These are phyloP conservation scores for Harmothoe impar DNA, from an alignment of 2,888 invertebrate genomes.

Conservation along the genomic window DNA sequence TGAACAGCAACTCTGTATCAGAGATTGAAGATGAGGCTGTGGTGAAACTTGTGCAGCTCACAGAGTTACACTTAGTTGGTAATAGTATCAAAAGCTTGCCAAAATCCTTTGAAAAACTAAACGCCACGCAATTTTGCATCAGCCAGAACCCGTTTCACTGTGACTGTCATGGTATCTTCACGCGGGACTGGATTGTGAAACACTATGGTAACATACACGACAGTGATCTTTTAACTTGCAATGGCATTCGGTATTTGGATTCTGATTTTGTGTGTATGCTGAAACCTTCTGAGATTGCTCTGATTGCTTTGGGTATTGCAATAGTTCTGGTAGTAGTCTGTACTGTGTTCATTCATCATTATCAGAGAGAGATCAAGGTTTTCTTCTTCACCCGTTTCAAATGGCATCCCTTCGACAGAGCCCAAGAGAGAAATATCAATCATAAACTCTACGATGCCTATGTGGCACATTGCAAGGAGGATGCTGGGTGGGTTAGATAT, in stretches of 20 bases:
- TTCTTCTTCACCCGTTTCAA: not conserved
- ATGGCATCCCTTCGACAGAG: conserved; percentile 47
- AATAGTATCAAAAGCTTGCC: not conserved
- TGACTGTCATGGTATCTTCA: not conserved
- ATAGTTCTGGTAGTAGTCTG: not conserved
- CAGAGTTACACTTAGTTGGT: not conserved
- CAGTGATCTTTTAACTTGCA: not conserved
- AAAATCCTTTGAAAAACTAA: not conserved
- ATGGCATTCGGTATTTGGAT: not conserved
- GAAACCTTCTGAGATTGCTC: not conserved
- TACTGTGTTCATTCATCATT: not conserved
- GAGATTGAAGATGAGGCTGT: not conserved
- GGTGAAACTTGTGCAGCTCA: not conserved
- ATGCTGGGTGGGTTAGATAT: not conserved
- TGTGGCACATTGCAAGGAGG: not conserved
- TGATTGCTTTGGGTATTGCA: not conserved
- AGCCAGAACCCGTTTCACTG: not conserved
- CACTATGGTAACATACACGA: not conserved
- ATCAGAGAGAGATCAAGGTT: not conserved
- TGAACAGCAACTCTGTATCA: not conserved
- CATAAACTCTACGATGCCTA: not conserved
- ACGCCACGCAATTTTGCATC: not conserved
- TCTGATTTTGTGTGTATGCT: not conserved
- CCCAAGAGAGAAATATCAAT: not conserved
- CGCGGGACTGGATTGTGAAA: not conserved